Percentiles rank a stretch among this genome's conserved stretches.
Conservation (phyloP, 2,888 invertebrate species). For the Cyrtodaria siliqua region DNA sequence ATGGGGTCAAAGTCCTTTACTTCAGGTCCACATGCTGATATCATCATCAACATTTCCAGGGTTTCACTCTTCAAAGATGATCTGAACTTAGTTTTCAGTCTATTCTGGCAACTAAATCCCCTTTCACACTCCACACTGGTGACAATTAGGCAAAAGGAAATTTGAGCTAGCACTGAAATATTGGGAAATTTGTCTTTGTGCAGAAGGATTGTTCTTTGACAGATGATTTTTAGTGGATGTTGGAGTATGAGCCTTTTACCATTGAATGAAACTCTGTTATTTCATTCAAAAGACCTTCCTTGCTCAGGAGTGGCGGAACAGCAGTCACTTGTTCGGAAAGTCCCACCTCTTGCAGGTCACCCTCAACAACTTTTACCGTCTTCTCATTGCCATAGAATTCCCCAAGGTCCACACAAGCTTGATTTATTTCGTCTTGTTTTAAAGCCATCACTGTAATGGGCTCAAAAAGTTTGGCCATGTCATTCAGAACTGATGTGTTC, state of each 20-base stretch:
- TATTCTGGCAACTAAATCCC: not conserved
- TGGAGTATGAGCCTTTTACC: slow-evolving; percentile 28
- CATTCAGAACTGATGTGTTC: slow-evolving; percentile 26
- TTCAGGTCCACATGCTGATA: not conserved
- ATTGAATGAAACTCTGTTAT: slow-evolving; percentile 33
- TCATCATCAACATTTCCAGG: not conserved
- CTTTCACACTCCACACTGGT: slow-evolving; percentile 44
- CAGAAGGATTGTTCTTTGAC: not conserved
- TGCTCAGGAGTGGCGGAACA: slow-evolving; percentile 7
- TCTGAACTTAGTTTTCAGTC: not conserved
- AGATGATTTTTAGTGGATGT: too few relatives aligned
- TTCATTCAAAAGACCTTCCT: slow-evolving; percentile 11
- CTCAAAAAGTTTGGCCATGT: slow-evolving; percentile 19
- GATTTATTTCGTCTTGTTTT: slow-evolving; percentile 14
- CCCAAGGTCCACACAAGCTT: slow-evolving; percentile 24
- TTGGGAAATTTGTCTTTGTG: not conserved
- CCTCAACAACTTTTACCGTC: slow-evolving; percentile 6
- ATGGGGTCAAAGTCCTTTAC: not conserved
- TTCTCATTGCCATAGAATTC: slow-evolving; percentile 30
- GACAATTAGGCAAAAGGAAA: slow-evolving; percentile 24
- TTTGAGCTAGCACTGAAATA: slow-evolving; percentile 4
- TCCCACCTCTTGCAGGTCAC: slow-evolving; percentile 14
- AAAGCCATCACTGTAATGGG: slow-evolving; percentile 31
- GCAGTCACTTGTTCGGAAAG: not conserved
- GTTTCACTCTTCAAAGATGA: not conserved